A percentile compares a stretch with the other conserved stretches of the same genome.
These are phyloP conservation scores for Pipra filicauda DNA, from an alignment of 2,113 vertebrate genomes.

Conservation along the genomic window DNA sequence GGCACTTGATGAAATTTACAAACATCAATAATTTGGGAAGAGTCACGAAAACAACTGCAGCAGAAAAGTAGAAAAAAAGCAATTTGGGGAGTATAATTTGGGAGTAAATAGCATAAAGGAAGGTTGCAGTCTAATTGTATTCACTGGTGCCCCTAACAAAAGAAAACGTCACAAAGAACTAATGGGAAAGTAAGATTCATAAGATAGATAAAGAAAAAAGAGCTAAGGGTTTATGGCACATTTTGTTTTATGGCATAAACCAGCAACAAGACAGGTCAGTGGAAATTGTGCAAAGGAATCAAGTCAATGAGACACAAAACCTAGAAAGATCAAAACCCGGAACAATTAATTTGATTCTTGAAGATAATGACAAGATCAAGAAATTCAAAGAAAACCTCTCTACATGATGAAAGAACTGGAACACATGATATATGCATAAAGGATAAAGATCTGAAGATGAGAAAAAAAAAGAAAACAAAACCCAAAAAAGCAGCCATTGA, in stretches of 20 bases:
- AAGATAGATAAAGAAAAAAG: neutral
- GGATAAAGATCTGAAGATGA: neutral
- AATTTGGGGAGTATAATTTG: neutral
- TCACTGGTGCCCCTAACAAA: neutral
- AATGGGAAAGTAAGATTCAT: neutral
- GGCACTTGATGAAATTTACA: neutral
- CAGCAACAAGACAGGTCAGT: neutral
- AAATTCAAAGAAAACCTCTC: neutral
- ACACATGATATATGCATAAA: neutral
- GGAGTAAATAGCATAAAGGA: neutral
- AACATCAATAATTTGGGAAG: conserved; percentile 47
- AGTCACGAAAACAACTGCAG: neutral
- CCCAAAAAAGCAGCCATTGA: neutral
- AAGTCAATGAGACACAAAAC: neutral
- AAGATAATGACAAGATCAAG: neutral
- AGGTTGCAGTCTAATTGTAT: neutral
- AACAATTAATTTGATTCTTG: neutral
- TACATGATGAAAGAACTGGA: neutral
- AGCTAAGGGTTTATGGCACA: neutral
- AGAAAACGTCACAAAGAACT: neutral
- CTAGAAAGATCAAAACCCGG: neutral
- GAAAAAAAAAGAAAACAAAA: neutral
- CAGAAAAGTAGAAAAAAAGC: conserved; percentile 25
- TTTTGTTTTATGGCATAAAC: neutral
- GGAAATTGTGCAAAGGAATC: neutral